A percentile compares a stretch with the other conserved stretches of the same genome.
phyloP scores from a whole-genome alignment of 2,113 vertebrate species.

The Pseudopipra pipra region DNA sequence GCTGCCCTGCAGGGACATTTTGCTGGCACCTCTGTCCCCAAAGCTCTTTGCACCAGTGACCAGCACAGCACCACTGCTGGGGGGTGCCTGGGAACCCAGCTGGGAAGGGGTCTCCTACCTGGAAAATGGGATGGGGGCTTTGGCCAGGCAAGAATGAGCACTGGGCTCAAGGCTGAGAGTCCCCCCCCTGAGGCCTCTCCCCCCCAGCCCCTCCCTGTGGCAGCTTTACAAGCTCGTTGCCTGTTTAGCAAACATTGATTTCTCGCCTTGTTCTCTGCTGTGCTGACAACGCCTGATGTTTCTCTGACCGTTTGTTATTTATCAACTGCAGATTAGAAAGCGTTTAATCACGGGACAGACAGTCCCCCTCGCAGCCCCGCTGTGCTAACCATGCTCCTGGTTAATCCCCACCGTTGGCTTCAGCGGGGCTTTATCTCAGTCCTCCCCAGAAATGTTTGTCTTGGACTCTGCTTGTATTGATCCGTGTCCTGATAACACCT shows the following conservation, averaged over 20 bases:
- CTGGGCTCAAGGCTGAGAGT: neutral
- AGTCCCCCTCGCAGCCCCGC: neutral
- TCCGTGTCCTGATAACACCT: neutral
- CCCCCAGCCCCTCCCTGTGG: neutral
- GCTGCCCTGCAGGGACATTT: rapidly evolving
- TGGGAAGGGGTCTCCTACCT: rapidly evolving
- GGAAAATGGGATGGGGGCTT: neutral
- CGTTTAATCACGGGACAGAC: neutral
- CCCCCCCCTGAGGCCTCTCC: neutral
- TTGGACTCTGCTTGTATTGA: neutral
- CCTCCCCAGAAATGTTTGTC: conserved; percentile 1
- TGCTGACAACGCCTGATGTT: conserved; percentile 14
- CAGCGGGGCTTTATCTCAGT: neutral
- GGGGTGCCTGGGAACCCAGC: neutral
- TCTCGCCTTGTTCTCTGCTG: neutral
- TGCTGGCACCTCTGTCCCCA: neutral
- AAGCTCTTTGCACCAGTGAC: neutral
- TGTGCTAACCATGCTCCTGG: neutral
- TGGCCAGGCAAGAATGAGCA: neutral
- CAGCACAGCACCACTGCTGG: rapidly evolving
- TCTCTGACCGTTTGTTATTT: conserved; percentile 6
- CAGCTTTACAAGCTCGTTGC: neutral
- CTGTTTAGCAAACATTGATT: conserved; percentile 11
- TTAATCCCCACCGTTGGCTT: neutral
- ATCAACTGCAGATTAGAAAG: conserved; percentile 39